Evolutionary conservation across 2,113 vertebrate species (phyloP), one percentile per base, ranked within the genome.

Genomic region (Elephas maximus): DNA sequence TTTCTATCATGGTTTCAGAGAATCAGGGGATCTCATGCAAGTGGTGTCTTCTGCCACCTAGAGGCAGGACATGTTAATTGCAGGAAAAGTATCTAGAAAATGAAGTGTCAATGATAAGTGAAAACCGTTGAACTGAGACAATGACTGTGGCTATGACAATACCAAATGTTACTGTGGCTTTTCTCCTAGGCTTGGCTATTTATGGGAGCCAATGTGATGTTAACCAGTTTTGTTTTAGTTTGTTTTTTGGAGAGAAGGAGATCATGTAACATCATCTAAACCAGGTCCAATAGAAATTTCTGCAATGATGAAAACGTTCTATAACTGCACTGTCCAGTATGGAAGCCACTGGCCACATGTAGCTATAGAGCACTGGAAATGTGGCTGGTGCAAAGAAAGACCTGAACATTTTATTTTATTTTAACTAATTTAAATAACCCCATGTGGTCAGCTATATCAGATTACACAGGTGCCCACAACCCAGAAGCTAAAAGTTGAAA

Each of bases 21-120:
- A 88, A 51, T 37, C 69, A 8, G 15, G 15, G 15, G n/a, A 30
- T 44, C 63, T 45, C 41, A 65, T 5, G 63, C 28, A 20, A 33
- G 2, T 45, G 45, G 41, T 6, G 1, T 95, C 53, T 79, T 53
- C 73, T 95, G 86, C 89, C 97, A 53, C 94, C 97, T 93, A 37
- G 26, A 77, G 96, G 83, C 18, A 67, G 14, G 0, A 1, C 3
- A 3, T n/a, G 51, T 28, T 90, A 93, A 97, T 97, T 97, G 93
- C 90, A 97, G 92, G 76, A 57, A 94, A 96, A 97, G 71, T 80
- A 5, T 85, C 18, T 44, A 10, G 37, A n/a, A 63, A 71, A 20
- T 3, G n/a, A 10, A 63, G 5, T 15, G 0, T 11, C 23, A 76
- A 24, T 15, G 37, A 69, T 63, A 33, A 12, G 18, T n/a, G 60